Evolutionary conservation across 1,140 invertebrate genomes (phyloP).

Genomic region (Drosophila aff.): DNA sequence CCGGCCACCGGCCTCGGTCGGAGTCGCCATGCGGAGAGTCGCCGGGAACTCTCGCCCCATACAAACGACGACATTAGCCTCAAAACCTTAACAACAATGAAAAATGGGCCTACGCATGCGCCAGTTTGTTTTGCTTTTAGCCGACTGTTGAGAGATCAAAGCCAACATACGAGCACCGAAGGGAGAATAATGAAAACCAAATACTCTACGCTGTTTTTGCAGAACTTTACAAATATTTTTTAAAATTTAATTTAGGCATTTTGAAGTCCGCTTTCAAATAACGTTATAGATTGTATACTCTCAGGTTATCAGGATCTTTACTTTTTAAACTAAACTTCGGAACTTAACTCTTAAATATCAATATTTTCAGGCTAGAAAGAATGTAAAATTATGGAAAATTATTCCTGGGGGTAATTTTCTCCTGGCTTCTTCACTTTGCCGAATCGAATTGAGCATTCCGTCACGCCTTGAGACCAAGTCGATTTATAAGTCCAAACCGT

Average conservation of each 20-base stretch:
- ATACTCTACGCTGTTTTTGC: neutral
- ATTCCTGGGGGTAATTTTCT: neutral
- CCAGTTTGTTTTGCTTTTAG: conserved; percentile 35
- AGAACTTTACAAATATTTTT: too few relatives aligned
- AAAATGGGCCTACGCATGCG: conserved; percentile 67
- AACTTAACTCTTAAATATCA: too few relatives aligned
- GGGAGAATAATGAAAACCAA: neutral
- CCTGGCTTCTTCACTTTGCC: conserved; percentile 10
- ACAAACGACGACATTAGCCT: conserved; percentile 75
- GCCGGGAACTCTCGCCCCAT: conserved; percentile 34
- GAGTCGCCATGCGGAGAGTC: conserved; percentile 1
- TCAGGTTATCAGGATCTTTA: too few relatives aligned
- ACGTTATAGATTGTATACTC: too few relatives aligned
- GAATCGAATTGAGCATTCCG: conserved; percentile 29
- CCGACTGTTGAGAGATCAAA: conserved; percentile 22
- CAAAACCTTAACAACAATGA: conserved; percentile 59
- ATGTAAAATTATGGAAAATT: neutral
- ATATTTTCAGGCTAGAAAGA: neutral
- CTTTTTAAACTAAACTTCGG: too few relatives aligned
- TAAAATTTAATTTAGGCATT: too few relatives aligned
- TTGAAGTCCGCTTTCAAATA: too few relatives aligned
- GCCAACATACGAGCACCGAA: neutral
- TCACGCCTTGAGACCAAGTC: conserved; percentile 42
- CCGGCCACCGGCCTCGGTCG: conserved; percentile 8
- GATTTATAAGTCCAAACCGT: conserved; percentile 40